A percentile compares a stretch with the other conserved stretches of the same genome.
Conservation (phyloP, 2,113 vertebrate genomes). For the Pluvianellus socialis region DNA sequence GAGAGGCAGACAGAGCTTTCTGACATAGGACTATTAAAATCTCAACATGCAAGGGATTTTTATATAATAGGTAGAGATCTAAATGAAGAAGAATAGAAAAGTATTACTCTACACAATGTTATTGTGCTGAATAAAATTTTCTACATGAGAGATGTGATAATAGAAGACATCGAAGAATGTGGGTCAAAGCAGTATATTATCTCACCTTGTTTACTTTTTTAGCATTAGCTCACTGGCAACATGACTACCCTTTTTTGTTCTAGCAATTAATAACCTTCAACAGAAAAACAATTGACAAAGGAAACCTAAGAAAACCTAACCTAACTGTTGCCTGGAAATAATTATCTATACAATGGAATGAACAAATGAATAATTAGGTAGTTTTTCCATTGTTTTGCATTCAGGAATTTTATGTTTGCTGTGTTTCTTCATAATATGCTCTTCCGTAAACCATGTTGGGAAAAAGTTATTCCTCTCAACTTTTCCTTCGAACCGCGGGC, state of each 20-base stretch:
- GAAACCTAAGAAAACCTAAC: not conserved
- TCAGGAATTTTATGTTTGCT: not conserved
- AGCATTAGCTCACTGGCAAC: not conserved
- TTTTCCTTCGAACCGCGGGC: not conserved
- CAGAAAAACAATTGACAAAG: not conserved
- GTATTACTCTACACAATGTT: not conserved
- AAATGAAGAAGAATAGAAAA: not conserved
- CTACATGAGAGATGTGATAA: no score
- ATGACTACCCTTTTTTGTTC: not conserved
- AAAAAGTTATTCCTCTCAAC: not conserved
- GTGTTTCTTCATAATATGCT: not conserved
- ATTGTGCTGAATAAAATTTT: no score
- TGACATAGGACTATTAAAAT: not conserved
- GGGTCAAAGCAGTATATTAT: not conserved
- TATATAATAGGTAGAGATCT: not conserved
- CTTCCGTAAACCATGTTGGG: not conserved
- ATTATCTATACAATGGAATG: fast-evolving
- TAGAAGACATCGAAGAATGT: not conserved
- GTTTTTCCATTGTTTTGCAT: not conserved
- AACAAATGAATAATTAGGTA: not conserved
- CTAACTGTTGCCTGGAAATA: not conserved
- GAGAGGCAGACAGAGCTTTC: not conserved
- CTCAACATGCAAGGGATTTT: not conserved
- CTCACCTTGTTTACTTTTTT: not conserved
- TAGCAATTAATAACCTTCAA: not conserved